Percentiles rank a stretch among this genome's conserved stretches.
These are phyloP conservation scores for Nowickia ferox DNA, from an alignment of 2,888 invertebrate species.

Conservation along the genomic window DNA sequence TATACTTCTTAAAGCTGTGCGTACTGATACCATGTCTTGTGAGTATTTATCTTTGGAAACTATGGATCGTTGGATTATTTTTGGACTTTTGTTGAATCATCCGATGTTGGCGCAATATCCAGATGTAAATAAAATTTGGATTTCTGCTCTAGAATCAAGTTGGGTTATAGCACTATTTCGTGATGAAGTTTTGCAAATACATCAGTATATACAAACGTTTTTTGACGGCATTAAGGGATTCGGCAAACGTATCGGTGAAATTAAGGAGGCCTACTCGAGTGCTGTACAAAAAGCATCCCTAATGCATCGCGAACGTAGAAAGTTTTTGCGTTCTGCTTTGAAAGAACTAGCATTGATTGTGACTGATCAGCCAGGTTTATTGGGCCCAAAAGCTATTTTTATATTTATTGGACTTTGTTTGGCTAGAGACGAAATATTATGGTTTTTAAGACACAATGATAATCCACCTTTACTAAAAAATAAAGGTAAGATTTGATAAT, in stretches of 20 bases:
- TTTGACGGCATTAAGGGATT: constrained; percentile 98
- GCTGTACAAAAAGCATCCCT: constrained; percentile 95
- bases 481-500: constrained; percentile 86
- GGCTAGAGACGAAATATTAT: constrained; percentile 97
- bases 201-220: constrained; percentile 94
- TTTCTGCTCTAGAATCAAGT: constrained; percentile 94
- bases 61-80: constrained; percentile 98
- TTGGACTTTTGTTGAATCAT: constrained; percentile 96
- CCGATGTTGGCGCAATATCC: constrained; percentile 92
- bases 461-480: constrained; percentile 95
- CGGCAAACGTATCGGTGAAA: constrained; percentile 95
- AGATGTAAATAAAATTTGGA: constrained; percentile 94
- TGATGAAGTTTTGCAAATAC: constrained; percentile 98
- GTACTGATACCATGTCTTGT: constrained; percentile 98
- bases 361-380: constrained; percentile 97
- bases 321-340: constrained; percentile 96
- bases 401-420: constrained; percentile 98
- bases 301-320: constrained; percentile 96
- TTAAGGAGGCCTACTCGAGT: constrained; percentile 96
- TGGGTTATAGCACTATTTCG: constrained; percentile 97
- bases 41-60: constrained; percentile 97
- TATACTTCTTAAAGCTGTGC: constrained; percentile 96
- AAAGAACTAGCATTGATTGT: constrained; percentile 97
- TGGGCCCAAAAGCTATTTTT: constrained; percentile 98
- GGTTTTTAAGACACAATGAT: constrained; percentile 97